Percentiles rank a stretch among this genome's conserved stretches.
Conservation (phyloP, 2,888 invertebrate species). For the Anarsia innoxiella region DNA sequence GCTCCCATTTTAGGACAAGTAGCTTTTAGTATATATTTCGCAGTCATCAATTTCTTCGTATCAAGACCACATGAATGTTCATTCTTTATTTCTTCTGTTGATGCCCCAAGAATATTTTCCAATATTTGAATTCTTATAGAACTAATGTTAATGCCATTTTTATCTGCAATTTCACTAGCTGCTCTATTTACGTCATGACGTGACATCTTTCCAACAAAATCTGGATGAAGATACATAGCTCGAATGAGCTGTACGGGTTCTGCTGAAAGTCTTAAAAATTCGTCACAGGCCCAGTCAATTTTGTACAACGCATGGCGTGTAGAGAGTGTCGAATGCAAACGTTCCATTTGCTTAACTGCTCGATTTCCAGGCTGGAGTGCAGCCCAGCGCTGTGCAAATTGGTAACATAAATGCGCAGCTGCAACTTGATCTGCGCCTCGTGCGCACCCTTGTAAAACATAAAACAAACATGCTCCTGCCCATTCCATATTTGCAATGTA, state of each 20-base stretch:
- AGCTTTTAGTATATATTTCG: conserved; percentile 67
- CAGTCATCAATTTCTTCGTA: conserved; percentile 54
- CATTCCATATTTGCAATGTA: conserved; percentile 72
- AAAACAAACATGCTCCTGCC: conserved; percentile 70
- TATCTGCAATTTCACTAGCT: conserved; percentile 68
- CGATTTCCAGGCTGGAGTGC: conserved; percentile 63
- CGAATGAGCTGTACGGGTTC: conserved; percentile 67
- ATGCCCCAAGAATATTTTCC: conserved; percentile 59
- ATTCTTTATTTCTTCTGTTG: conserved; percentile 34
- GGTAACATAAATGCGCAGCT: conserved; percentile 66
- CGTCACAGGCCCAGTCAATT: conserved; percentile 66
- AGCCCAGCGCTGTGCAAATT: conserved; percentile 69
- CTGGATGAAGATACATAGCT: conserved; percentile 58
- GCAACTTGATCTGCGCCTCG: conserved; percentile 71
- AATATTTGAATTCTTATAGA: conserved; percentile 64
- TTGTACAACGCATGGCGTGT: conserved; percentile 65
- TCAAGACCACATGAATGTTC: conserved; percentile 39
- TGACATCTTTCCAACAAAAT: conserved; percentile 55
- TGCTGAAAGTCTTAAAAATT: conserved; percentile 54
- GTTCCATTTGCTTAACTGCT: conserved; percentile 68
- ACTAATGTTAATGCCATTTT: conserved; percentile 63
- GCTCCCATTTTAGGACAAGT: conserved; percentile 71
- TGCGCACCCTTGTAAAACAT: conserved; percentile 66
- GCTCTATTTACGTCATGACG: conserved; percentile 61
- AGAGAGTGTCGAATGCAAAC: conserved; percentile 58